These are phyloP conservation scores for Drosophila basisetae DNA, from an alignment of 2,888 invertebrate species.

Conservation along the genomic window DNA sequence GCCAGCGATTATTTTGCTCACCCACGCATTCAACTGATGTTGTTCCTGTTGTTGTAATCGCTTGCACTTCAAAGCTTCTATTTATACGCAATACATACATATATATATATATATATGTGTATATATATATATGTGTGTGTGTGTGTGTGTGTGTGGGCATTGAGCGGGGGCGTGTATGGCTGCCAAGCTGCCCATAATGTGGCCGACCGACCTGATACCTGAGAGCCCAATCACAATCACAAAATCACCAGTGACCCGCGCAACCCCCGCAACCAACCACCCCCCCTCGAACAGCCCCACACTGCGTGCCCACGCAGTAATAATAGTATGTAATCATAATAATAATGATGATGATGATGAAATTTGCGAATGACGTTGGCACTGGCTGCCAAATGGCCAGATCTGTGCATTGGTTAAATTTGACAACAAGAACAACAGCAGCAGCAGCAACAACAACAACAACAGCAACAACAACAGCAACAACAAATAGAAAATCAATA, in stretches of 20 bases:
- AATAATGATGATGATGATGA: constrained; percentile 41
- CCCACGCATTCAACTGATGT: constrained; percentile 57
- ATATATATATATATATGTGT: neutral
- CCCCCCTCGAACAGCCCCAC: neutral
- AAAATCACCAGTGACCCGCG: constrained; percentile 39
- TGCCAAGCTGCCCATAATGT: constrained; percentile 43
- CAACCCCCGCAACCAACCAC: constrained; percentile 4
- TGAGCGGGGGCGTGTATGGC: constrained; percentile 10
- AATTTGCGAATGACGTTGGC: constrained; percentile 44
- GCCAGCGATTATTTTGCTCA: constrained; percentile 54
- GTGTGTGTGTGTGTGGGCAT: constrained; percentile 9
- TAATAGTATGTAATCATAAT: constrained; percentile 64
- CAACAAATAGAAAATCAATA: constrained; percentile 66
- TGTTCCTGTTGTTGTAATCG: constrained; percentile 46
- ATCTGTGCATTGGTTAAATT: constrained; percentile 44
- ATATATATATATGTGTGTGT: neutral
- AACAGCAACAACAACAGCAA: constrained; percentile 24
- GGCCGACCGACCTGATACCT: constrained; percentile 52
- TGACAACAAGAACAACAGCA: constrained; percentile 27
- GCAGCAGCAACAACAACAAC: constrained; percentile 3
- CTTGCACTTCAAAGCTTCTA: constrained; percentile 73
- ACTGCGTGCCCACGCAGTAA: constrained; percentile 53
- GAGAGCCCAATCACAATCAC: constrained; percentile 57
- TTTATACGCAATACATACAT: constrained; percentile 46
- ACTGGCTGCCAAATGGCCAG: constrained; percentile 28